Percentiles rank a stretch among this genome's conserved stretches.
phyloP scores from a whole-genome alignment of 2,888 invertebrate species.

The Coelopa pilipes region DNA sequence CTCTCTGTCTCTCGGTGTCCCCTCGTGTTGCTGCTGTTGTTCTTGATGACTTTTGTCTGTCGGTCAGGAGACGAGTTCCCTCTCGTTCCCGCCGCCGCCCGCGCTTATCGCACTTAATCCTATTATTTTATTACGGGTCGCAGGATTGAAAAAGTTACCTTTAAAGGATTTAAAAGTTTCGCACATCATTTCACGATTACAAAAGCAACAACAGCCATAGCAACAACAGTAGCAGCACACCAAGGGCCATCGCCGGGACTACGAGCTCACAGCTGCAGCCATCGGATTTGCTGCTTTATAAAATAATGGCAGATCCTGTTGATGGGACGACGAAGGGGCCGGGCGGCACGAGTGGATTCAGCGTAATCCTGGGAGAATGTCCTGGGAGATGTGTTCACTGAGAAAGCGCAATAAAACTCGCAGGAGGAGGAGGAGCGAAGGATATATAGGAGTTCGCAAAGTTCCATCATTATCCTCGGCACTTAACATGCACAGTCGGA shows the following conservation, averaged over 20 bases:
- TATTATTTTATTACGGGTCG: conserved; percentile 53
- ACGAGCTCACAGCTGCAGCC: background rate
- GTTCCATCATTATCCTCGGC: too few relatives aligned
- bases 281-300: conserved; percentile 15
- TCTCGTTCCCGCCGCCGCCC: conserved; percentile 18
- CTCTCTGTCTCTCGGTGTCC: background rate
- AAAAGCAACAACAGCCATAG: conserved; percentile 3
- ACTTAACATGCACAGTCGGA: too few relatives aligned
- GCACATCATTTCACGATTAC: conserved; percentile 28
- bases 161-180: conserved; percentile 40
- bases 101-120: conserved; percentile 49
- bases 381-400: too few relatives aligned
- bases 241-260: background rate
- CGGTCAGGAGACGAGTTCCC: background rate
- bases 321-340: conserved; percentile 1
- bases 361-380: too few relatives aligned
- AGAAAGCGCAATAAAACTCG: too few relatives aligned
- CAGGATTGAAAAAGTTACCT: conserved; percentile 47
- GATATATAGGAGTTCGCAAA: too few relatives aligned
- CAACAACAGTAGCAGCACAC: background rate
- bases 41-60: conserved; percentile 19
- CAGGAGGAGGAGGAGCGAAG: too few relatives aligned
- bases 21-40: background rate
- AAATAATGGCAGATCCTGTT: conserved; percentile 5
- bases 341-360: too few relatives aligned